Evolutionary conservation across 2,113 vertebrate genomes (phyloP).

Genomic region (Dendrocopos noguchii): DNA sequence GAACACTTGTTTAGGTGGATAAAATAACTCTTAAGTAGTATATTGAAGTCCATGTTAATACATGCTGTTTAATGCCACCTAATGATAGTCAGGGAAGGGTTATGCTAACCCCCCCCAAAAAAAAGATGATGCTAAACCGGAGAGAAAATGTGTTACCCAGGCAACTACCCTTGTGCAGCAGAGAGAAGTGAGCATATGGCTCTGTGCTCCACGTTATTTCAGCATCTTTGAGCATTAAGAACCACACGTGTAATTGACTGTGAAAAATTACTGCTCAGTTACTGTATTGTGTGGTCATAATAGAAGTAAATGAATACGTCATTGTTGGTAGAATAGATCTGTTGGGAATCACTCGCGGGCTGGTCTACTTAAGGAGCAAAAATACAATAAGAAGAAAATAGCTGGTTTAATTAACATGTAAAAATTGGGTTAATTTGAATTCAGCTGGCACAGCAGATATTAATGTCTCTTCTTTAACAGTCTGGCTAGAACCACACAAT

Average conservation of each 20-base stretch:
- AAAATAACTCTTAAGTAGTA: conserved; percentile 80
- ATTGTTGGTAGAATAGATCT: conserved; percentile 90
- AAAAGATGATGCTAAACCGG: conserved; percentile 88
- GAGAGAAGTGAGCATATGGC: conserved; percentile 88
- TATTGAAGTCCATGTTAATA: conserved; percentile 93
- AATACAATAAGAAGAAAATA: conserved; percentile 92
- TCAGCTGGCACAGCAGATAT: conserved; percentile 81
- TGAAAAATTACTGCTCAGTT: conserved; percentile 94
- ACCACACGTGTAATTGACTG: conserved; percentile 93
- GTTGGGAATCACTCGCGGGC: conserved; percentile 91
- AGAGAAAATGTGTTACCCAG: conserved; percentile 89
- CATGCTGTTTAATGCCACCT: conserved; percentile 97
- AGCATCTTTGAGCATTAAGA: conserved; percentile 90
- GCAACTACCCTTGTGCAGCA: conserved; percentile 88
- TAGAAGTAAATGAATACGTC: conserved; percentile 96
- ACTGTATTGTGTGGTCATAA: conserved; percentile 94
- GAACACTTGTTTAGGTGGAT: conserved; percentile 73
- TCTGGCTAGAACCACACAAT: conserved; percentile 65
- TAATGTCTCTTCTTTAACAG: conserved; percentile 71
- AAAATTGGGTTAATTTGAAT: conserved; percentile 89
- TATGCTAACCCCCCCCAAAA: conserved; percentile 70
- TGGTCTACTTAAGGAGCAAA: conserved; percentile 88
- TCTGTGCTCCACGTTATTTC: conserved; percentile 89
- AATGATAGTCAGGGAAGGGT: conserved; percentile 95
- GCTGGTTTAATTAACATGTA: conserved; percentile 88